phyloP scores from a whole-genome alignment of 2,113 vertebrate species.

The Epinephelus cyanopodus region DNA sequence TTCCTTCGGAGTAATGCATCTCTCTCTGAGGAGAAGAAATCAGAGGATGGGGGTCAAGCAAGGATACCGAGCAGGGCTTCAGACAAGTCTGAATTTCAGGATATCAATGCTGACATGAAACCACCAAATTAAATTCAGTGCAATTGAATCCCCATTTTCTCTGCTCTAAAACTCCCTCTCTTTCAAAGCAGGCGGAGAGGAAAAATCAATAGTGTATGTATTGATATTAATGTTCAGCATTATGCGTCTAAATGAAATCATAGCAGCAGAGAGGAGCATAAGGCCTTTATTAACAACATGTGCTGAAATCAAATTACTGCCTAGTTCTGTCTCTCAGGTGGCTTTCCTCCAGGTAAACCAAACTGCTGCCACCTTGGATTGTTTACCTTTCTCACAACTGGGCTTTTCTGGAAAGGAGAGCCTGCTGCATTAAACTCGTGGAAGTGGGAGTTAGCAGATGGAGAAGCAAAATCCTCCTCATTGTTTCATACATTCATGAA shows the following conservation, averaged over 20 bases:
- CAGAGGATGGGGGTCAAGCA: slow-evolving; percentile 72
- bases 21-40: slow-evolving; percentile 67
- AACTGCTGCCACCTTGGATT: slow-evolving; percentile 17
- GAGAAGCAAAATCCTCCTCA: slow-evolving; percentile 37
- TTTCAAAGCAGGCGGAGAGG: slow-evolving; percentile 64
- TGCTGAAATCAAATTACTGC: slow-evolving; percentile 70
- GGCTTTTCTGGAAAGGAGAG: slow-evolving; percentile 7
- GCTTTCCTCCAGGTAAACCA: slow-evolving; percentile 59
- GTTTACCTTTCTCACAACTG: slow-evolving; percentile 36
- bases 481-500: slow-evolving; percentile 1
- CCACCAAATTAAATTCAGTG: slow-evolving; percentile 84
- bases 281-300: slow-evolving; percentile 80
- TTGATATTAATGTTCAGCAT: slow-evolving; percentile 83
- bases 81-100: slow-evolving; percentile 82
- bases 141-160: slow-evolving; percentile 74
- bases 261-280: slow-evolving; percentile 68
- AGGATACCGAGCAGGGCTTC: slow-evolving; percentile 76
- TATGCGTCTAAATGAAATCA: slow-evolving; percentile 82
- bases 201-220: slow-evolving; percentile 82
- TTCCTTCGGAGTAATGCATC: slow-evolving; percentile 67
- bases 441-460: slow-evolving; percentile 23
- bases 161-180: slow-evolving; percentile 62
- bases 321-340: slow-evolving; percentile 56
- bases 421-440: neutral
- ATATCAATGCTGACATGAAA: slow-evolving; percentile 80